Evolutionary conservation across 2,888 invertebrate species (phyloP).

Genomic region (Drosophila prostipennis): DNA sequence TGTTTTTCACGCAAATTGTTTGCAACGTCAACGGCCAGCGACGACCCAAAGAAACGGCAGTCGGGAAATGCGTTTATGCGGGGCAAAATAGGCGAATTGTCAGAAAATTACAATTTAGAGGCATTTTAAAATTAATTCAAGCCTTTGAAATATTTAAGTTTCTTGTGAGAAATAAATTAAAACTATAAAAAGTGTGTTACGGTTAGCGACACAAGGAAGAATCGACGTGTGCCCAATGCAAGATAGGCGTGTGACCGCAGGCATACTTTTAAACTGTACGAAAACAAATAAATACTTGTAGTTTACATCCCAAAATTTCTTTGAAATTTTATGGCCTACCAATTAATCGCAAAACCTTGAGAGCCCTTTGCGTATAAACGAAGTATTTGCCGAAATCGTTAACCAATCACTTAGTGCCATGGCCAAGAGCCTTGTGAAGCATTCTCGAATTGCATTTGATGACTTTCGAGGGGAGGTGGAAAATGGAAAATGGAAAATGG

Average conservation of each 20-base stretch:
- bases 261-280: too few relatives aligned
- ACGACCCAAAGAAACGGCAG: slow-evolving; percentile 38
- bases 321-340: too few relatives aligned
- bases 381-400: slow-evolving; percentile 17
- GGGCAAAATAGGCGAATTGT: not conserved
- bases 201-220: too few relatives aligned
- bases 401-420: slow-evolving; percentile 41
- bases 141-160: too few relatives aligned
- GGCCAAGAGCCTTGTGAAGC: slow-evolving; percentile 32
- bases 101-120: not conserved
- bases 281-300: too few relatives aligned
- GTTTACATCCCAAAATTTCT: too few relatives aligned
- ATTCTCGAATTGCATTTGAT: slow-evolving; percentile 35
- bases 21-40: slow-evolving; percentile 53
- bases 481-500: not conserved
- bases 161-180: too few relatives aligned
- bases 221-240: too few relatives aligned
- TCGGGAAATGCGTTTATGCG: slow-evolving; percentile 34
- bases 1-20: slow-evolving; percentile 64
- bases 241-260: too few relatives aligned
- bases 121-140: too few relatives aligned
- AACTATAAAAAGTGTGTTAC: too few relatives aligned
- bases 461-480: not conserved
- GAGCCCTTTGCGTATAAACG: slow-evolving; percentile 9
- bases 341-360: not conserved